These are phyloP conservation scores for Physocephala rufipes DNA, from an alignment of 2,888 invertebrate species.

Conservation along the genomic window DNA sequence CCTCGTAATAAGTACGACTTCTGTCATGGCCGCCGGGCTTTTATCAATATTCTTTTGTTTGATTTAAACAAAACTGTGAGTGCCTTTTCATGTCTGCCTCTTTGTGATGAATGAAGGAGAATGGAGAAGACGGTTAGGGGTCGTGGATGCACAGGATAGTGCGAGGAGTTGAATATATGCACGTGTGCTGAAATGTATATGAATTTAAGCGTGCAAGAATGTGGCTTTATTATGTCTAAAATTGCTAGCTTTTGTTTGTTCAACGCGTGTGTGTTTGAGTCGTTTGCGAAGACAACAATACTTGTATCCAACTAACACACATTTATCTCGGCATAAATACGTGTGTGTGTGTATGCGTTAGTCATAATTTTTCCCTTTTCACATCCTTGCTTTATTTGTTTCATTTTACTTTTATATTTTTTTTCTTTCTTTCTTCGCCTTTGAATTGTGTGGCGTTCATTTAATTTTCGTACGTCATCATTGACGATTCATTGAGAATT, in stretches of 20 bases:
- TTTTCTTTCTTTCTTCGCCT: neutral
- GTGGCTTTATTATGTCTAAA: neutral
- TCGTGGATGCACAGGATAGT: too few species aligned
- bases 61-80: neutral
- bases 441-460: too few species aligned
- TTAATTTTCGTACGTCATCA: conserved; percentile 20
- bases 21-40: conserved; percentile 31
- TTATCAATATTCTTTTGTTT: conserved; percentile 13
- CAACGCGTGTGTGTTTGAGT: too few species aligned
- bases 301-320: too few species aligned
- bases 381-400: neutral
- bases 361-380: neutral
- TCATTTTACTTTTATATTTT: neutral
- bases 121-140: too few species aligned
- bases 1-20: conserved; percentile 27
- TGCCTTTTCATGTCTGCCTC: neutral
- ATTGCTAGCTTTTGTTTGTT: neutral
- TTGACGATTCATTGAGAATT: neutral
- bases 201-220: neutral
- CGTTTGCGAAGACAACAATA: too few species aligned
- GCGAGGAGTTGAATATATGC: neutral
- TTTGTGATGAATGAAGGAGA: too few species aligned
- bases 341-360: neutral
- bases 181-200: neutral
- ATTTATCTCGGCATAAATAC: neutral